Base-by-base conservation (phyloP, 2,888 invertebrate species). In the Taphrorychus bicolor region DNA sequence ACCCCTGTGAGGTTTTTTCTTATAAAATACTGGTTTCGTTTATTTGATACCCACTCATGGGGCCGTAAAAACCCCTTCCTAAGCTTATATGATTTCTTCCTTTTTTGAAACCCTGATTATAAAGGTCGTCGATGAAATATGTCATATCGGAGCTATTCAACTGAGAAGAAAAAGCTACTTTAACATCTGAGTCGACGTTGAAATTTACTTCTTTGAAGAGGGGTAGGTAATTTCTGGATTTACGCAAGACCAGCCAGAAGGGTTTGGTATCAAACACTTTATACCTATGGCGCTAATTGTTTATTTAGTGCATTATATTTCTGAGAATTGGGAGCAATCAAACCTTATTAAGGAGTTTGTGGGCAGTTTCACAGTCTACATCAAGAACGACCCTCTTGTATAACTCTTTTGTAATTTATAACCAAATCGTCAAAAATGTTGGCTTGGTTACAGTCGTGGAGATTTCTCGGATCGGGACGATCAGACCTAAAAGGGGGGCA, bases 1-100 rank as follows among this genome's bases (percentile, higher is more conserved):
- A 87, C 84, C 7, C 87, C 87, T 52, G 83, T 83, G 82, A 89
- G 83, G 78, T 88, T 81, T 71, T 81, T 83, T 66, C 87, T 79
- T 73, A 66, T 74, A 81, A 75, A 77, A 79, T 76, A 84, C 73
- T 75, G 79, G 66, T 57, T 40, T 21, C 41, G 21, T 19, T 42
- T 14, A 59, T 42, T 14, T 58, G 45, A 66, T 76, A 79, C 16
- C 78, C 75, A n/a, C 63, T 63, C 42, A 69, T 66, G 75, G 82
- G 70, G 41, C 77, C 79, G 82, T 84, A 88, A 71, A 74, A 77
- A 21, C 89, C 89, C 62, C 87, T 77, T 72, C 82, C 72, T 40
- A 78, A 80, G 2, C 85, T 75, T 73, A 83, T 82, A 59, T 87
- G 79, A 65, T 76, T 77, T 0, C 88, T 88, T 23, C 85, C 83